These are phyloP conservation scores for Pollenia labialis DNA, from an alignment of 2,888 invertebrate genomes.

Conservation along the genomic window DNA sequence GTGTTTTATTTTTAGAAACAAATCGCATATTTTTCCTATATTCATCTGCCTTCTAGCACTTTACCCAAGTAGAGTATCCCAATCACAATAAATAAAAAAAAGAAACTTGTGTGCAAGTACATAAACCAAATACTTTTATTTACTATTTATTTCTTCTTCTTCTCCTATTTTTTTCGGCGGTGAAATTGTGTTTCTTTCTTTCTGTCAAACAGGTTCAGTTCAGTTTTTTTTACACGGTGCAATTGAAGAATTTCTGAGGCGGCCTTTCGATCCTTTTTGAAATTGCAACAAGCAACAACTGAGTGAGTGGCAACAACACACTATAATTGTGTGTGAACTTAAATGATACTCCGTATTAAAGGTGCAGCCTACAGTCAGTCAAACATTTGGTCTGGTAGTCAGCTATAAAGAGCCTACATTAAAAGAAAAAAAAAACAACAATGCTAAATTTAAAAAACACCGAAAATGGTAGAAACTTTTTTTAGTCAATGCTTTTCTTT, in stretches of 20 bases:
- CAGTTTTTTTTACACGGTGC: constrained; percentile 28
- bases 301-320: constrained; percentile 15
- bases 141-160: constrained; percentile 18
- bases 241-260: constrained; percentile 57
- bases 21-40: too few species aligned
- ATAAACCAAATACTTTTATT: constrained; percentile 57
- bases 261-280: constrained; percentile 66
- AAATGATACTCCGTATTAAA: constrained; percentile 64
- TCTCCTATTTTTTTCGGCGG: constrained; percentile 44
- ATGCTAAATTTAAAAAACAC: background rate
- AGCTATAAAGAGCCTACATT: constrained; percentile 3
- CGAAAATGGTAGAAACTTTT: constrained; percentile 59
- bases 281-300: background rate
- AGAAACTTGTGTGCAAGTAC: constrained; percentile 53
- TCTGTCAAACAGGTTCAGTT: constrained; percentile 62
- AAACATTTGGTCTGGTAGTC: constrained; percentile 15
- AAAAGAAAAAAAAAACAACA: constrained; percentile 5
- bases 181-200: constrained; percentile 68
- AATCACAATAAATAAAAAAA: background rate
- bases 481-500: constrained; percentile 58
- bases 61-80: background rate
- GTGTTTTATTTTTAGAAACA: too few species aligned
- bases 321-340: constrained; percentile 69
- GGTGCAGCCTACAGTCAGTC: constrained; percentile 62
- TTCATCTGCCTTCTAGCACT: too few species aligned